phyloP scores from a whole-genome alignment of 1,140 invertebrate genomes.

The Ceratina calcarata region DNA sequence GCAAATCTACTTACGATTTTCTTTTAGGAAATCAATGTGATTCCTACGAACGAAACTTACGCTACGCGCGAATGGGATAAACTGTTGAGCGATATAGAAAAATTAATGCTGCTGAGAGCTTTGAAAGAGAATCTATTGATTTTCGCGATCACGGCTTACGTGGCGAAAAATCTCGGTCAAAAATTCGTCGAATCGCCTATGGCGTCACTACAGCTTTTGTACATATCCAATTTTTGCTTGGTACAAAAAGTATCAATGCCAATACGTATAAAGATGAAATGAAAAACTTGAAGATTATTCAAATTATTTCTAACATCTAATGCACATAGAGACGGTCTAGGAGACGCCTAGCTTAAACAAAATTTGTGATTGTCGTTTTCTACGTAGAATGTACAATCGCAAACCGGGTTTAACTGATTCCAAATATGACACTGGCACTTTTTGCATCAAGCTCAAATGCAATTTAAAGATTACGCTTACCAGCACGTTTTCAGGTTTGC shows the following conservation, averaged over 20 bases:
- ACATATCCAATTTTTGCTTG: slow-evolving; percentile 69
- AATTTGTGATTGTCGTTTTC: too few relatives aligned
- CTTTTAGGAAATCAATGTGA: slow-evolving; percentile 81
- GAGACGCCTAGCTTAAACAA: too few relatives aligned
- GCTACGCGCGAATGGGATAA: slow-evolving; percentile 83
- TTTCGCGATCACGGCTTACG: slow-evolving; percentile 89
- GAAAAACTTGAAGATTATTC: background rate
- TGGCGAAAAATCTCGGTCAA: slow-evolving; percentile 87
- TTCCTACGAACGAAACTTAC: slow-evolving; percentile 74
- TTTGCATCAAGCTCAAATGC: too few relatives aligned
- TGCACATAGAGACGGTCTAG: too few relatives aligned
- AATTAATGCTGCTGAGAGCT: slow-evolving; percentile 89
- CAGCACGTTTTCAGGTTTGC: slow-evolving; percentile 82
- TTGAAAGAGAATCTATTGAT: slow-evolving; percentile 91
- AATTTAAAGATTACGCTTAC: too few relatives aligned
- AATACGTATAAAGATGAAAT: background rate
- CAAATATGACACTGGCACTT: too few relatives aligned
- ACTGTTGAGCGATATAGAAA: slow-evolving; percentile 87
- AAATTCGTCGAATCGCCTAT: slow-evolving; percentile 88
- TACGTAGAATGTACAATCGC: too few relatives aligned
- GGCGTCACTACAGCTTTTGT: slow-evolving; percentile 86
- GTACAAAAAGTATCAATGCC: too few relatives aligned
- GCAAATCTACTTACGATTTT: background rate
- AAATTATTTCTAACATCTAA: background rate
- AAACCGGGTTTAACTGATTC: background rate